phyloP scores from a whole-genome alignment of 2,113 vertebrate species.

The Tamias sibiricus region DNA sequence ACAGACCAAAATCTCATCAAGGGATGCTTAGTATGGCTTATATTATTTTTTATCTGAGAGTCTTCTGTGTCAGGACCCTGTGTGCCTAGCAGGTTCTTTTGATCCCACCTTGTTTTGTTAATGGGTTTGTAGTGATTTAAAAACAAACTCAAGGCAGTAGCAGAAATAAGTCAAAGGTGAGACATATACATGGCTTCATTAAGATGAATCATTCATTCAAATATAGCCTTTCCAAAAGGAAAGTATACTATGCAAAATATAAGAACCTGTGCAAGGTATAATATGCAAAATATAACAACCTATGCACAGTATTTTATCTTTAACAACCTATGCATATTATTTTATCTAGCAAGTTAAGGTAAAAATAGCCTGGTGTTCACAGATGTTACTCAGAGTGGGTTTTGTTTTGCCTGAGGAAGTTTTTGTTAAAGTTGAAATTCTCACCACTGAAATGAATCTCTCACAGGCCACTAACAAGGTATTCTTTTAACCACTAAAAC shows the following conservation, averaged over 20 bases:
- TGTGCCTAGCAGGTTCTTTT: neutral
- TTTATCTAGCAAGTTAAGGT: slow-evolving; percentile 8
- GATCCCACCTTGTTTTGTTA: neutral
- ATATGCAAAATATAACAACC: neutral
- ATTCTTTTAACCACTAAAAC: neutral
- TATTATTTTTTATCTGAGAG: neutral
- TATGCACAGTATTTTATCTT: neutral
- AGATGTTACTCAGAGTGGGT: neutral
- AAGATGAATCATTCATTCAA: neutral
- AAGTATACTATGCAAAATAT: neutral
- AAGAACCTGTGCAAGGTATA: neutral
- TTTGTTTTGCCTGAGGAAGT: neutral
- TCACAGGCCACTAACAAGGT: neutral
- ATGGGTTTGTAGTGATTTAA: slow-evolving; percentile 21
- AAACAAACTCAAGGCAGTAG: neutral
- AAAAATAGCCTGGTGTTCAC: neutral
- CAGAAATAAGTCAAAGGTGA: slow-evolving; percentile 39
- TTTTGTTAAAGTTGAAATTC: slow-evolving; percentile 49
- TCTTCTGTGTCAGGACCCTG: neutral
- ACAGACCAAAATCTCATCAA: slow-evolving; percentile 4
- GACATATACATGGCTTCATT: neutral
- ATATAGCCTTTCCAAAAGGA: neutral
- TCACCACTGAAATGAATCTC: neutral
- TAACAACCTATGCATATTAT: neutral
- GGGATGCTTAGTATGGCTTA: neutral